Conservation (phyloP, 2,888 invertebrate genomes). For the Harmothoe impar region DNA sequence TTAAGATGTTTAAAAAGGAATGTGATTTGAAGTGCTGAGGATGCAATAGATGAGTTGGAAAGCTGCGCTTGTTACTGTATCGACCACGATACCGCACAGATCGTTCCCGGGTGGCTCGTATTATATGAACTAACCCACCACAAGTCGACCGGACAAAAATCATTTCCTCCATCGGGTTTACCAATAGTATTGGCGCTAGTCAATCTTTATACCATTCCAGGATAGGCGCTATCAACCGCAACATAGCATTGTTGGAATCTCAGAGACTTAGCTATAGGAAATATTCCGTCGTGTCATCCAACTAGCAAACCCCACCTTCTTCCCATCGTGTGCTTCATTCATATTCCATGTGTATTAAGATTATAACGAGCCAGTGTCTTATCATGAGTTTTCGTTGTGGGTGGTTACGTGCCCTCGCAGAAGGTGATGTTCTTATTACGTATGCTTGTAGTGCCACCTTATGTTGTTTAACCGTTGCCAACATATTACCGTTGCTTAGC, state of each 20-base stretch:
- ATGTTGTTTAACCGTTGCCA: conserved; percentile 40
- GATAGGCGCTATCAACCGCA: conserved; percentile 14
- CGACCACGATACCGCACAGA: background rate
- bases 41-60: background rate
- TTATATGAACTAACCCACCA: background rate
- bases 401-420: background rate
- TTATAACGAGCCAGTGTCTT: conserved; percentile 19
- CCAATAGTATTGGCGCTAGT: conserved; percentile 55
- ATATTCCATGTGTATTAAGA: conserved; percentile 24
- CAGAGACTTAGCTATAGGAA: conserved; percentile 30
- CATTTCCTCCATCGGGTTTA: conserved; percentile 59
- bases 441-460: conserved; percentile 38
- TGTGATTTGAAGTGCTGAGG: too few species aligned
- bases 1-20: background rate
- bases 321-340: conserved; percentile 39
- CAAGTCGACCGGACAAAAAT: conserved; percentile 2
- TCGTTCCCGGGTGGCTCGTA: background rate
- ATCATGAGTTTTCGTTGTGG: background rate
- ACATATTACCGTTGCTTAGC: conserved; percentile 26
- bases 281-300: background rate
- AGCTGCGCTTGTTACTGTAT: background rate
- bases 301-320: background rate
- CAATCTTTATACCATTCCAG: conserved; percentile 52
- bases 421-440: conserved; percentile 20
- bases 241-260: conserved; percentile 46